Conservation (phyloP, 2,888 invertebrate species). For the Meta bourneti region DNA sequence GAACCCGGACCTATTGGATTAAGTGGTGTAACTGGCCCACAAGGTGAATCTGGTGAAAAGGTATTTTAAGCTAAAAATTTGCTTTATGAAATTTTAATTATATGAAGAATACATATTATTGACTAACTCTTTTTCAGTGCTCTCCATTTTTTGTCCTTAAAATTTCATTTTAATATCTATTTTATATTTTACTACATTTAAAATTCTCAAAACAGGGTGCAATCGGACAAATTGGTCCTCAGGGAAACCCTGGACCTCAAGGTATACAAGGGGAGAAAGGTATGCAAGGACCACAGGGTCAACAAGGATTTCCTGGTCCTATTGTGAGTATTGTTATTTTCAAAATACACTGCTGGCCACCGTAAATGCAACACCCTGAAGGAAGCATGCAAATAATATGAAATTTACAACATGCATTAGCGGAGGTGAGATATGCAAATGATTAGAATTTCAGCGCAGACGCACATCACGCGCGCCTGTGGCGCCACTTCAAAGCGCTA, state of each 20-base stretch:
- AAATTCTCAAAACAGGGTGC: slow-evolving; percentile 83
- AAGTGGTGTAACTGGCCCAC: slow-evolving; percentile 87
- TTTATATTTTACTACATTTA: not conserved
- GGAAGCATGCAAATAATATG: too few species aligned
- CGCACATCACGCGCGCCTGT: too few species aligned
- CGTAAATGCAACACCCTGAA: too few species aligned
- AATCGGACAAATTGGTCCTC: slow-evolving; percentile 88
- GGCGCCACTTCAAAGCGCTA: too few species aligned
- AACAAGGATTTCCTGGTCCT: slow-evolving; percentile 75
- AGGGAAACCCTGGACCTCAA: slow-evolving; percentile 87
- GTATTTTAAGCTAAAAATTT: slow-evolving; percentile 23
- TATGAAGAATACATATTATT: not conserved
- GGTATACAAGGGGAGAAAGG: slow-evolving; percentile 91
- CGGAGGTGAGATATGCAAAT: too few species aligned
- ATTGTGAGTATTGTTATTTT: slow-evolving; percentile 39
- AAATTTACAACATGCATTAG: too few species aligned
- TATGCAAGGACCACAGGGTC: slow-evolving; percentile 87
- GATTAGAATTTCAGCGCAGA: too few species aligned
- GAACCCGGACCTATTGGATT: slow-evolving; percentile 90
- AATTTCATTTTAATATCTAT: not conserved
- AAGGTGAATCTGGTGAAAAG: slow-evolving; percentile 90
- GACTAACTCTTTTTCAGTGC: not conserved
- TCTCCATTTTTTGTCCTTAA: not conserved
- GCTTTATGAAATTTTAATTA: not conserved
- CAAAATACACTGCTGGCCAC: too few species aligned